Conservation (phyloP, 2,797 vertebrate species). For the Rallus crepitans region DNA sequence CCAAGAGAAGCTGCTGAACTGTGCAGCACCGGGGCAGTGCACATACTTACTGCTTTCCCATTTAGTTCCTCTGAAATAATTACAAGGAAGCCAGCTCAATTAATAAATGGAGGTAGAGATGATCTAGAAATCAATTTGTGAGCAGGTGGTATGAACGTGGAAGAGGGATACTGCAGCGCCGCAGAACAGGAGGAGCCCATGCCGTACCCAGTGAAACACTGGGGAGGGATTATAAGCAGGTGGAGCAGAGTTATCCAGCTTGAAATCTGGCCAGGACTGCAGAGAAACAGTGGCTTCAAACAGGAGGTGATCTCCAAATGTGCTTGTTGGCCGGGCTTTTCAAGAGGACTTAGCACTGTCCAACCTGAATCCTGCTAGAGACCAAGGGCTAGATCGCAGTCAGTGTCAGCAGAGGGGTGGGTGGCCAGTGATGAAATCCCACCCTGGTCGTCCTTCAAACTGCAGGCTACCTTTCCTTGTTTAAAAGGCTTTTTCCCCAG, state of each 20-base stretch:
- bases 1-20: not conserved
- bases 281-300: not conserved
- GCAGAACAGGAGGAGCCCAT: not conserved
- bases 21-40: not conserved
- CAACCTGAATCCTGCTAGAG: not conserved
- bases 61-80: not conserved
- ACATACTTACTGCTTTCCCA: not conserved
- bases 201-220: not conserved
- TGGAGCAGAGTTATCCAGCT: not conserved
- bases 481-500: not conserved
- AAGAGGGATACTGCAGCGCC: not conserved
- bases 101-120: not conserved
- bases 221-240: not conserved
- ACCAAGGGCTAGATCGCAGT: not conserved
- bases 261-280: not conserved
- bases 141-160: not conserved
- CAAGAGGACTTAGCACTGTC: not conserved
- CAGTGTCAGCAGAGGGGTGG: not conserved
- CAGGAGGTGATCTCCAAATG: not conserved
- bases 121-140: not conserved
- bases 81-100: not conserved
- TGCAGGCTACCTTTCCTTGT: not conserved
- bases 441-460: not conserved
- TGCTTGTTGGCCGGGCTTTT: not conserved
- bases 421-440: not conserved